Base-by-base conservation (phyloP, 2,797 vertebrate genomes). In the Melanotaenia boesemani region DNA sequence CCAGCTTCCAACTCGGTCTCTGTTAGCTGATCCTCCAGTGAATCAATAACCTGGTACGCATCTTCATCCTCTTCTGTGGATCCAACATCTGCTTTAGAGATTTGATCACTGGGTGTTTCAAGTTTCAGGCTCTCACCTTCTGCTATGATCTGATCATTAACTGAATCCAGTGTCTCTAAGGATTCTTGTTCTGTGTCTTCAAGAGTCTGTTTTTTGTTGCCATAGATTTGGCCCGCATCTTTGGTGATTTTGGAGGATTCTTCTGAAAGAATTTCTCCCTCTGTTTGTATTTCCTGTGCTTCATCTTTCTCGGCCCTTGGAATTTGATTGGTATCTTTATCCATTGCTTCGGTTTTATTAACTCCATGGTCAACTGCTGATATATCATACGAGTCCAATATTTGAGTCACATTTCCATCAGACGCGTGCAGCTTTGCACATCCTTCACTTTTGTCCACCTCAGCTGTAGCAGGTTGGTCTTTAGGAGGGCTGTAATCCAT, bases 41-140 rank as follows among this genome's bases (percentile, higher is more conserved):
- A 83, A 67, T 91, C 89, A 1, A 85, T 79, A 0, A 86, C 54
- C 46, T 78, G 64, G 59, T 74, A 84, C 0, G 63, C 2, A 0
- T 76, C 84, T 9, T 39, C 50, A 4, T 83, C 82, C 1, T 84
- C 73, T 32, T 81, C 77, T 34, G 5, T 20, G 2, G 16, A 9
- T 6, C 8, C 4, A 4, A 16, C 9, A 20, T 83, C 39, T 59
- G 67, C 61, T 77, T 79, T 56, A 13, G 48, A 37, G 13, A 6
- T 46, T 2, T 39, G 63, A 2, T 70, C 48, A 16, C 44, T 41
- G 1, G 39, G 4, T 16, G 52, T 59, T 65, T 74, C 37, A n/a
- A 0, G 26, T 50, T 56, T 59, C 24, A 59, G 63, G 3, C 0
- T 9, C 0, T 66, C 28, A 2, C 80, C 69, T n/a, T 80, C 78